Conservation (phyloP, 2,888 invertebrate genomes). For the Rhamphomyia laevipes region DNA sequence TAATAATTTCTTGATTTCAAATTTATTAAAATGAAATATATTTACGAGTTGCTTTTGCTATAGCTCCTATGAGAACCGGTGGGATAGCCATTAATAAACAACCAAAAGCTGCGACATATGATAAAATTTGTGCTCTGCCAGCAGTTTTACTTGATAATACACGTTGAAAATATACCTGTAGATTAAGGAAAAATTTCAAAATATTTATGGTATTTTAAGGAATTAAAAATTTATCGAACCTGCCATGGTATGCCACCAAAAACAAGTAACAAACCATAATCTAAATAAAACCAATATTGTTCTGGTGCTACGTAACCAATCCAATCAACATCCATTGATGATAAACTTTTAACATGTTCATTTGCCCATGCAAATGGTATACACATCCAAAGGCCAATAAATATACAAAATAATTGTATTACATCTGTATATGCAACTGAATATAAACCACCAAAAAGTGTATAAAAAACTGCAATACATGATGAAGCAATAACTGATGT, state of each 20-base stretch:
- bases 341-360: conserved; percentile 70
- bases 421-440: conserved; percentile 98
- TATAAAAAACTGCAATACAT: conserved; percentile 94
- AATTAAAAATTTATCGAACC: conserved; percentile 38
- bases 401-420: conserved; percentile 95
- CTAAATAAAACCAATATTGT: conserved; percentile 73
- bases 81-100: conserved; percentile 97
- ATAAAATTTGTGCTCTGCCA: conserved; percentile 81
- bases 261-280: conserved; percentile 76
- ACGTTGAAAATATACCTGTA: conserved; percentile 90
- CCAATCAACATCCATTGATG: conserved; percentile 80
- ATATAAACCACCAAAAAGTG: conserved; percentile 94
- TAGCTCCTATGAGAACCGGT: conserved; percentile 91
- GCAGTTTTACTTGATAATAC: conserved; percentile 95
- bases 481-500: conserved; percentile 91
- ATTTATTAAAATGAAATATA: neutral
- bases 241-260: conserved; percentile 98
- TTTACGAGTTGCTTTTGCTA: conserved; percentile 85
- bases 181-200: neutral
- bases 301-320: conserved; percentile 63
- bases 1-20: neutral
- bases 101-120: conserved; percentile 91
- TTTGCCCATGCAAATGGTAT: conserved; percentile 91
- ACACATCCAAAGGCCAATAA: conserved; percentile 96
- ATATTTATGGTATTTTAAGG: too few species aligned